Conservation (phyloP, 1,140 invertebrate genomes). For the Drosophila azteca region DNA sequence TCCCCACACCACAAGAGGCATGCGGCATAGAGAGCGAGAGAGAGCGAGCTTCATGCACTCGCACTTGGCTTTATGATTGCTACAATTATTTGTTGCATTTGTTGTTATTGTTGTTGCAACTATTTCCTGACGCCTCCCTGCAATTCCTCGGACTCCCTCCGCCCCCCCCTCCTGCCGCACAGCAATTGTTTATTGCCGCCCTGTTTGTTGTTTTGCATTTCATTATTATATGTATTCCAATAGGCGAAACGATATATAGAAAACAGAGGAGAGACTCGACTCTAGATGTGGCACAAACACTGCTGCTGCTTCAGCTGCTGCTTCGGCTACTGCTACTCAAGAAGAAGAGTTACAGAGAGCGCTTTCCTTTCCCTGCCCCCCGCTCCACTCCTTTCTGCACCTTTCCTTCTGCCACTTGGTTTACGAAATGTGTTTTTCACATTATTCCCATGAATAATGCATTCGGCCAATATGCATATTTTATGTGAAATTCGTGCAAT, state of each 20-base stretch:
- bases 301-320: no score
- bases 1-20: background rate
- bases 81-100: slow-evolving; percentile 63
- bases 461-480: slow-evolving; percentile 81
- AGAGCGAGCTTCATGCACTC: slow-evolving; percentile 69
- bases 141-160: slow-evolving; percentile 48
- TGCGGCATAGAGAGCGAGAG: slow-evolving; percentile 8
- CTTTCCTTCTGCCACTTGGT: background rate
- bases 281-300: slow-evolving; percentile 24
- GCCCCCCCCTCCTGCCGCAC: slow-evolving; percentile 15
- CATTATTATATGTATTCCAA: slow-evolving; percentile 48
- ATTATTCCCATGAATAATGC: slow-evolving; percentile 82
- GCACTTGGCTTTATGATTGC: slow-evolving; percentile 82
- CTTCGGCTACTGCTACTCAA: slow-evolving; percentile 1
- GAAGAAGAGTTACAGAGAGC: slow-evolving; percentile 14
- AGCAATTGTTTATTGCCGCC: slow-evolving; percentile 59
- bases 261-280: slow-evolving; percentile 45
- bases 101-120: slow-evolving; percentile 22
- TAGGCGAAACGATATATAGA: slow-evolving; percentile 29
- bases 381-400: background rate
- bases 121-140: slow-evolving; percentile 6
- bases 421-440: slow-evolving; percentile 78
- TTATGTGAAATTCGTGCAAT: slow-evolving; percentile 83
- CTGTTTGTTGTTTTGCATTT: slow-evolving; percentile 53
- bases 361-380: slow-evolving; percentile 6